These are phyloP conservation scores for Chionodraco myersi DNA, from an alignment of 2,113 vertebrate genomes.

Conservation along the genomic window DNA sequence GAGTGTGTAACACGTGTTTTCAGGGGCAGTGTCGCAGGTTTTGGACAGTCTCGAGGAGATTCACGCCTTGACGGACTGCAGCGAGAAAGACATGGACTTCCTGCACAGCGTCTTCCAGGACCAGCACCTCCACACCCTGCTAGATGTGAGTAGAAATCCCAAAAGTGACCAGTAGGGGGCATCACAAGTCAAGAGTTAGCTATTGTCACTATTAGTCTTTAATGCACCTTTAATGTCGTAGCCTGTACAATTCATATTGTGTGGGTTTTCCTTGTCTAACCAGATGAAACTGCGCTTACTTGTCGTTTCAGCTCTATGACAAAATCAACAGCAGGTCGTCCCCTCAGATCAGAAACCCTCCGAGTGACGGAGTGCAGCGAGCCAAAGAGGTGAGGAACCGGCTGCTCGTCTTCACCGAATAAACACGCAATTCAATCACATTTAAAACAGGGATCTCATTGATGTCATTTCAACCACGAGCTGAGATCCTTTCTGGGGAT, in stretches of 20 bases:
- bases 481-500: no score
- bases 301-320: constrained; percentile 93
- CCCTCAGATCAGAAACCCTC: constrained; percentile 97
- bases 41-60: constrained; percentile 99
- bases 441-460: neutral
- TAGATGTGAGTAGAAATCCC: constrained; percentile 90
- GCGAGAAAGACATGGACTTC: constrained; percentile 99
- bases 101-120: constrained; percentile 99
- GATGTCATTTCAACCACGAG: no score
- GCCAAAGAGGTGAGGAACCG: constrained; percentile 95
- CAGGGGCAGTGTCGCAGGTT: constrained; percentile 97
- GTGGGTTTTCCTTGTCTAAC: no score
- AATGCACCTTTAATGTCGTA: neutral
- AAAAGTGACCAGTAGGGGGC: constrained; percentile 41
- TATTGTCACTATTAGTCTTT: neutral
- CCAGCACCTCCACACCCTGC: constrained; percentile 96
- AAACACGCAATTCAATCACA: neutral
- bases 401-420: neutral
- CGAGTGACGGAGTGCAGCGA: constrained; percentile 98
- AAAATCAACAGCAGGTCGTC: constrained; percentile 99
- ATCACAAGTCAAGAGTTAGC: neutral
- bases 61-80: constrained; percentile 98
- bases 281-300: neutral
- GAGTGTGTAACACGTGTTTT: neutral
- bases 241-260: neutral